Percentiles rank a stretch among this genome's conserved stretches.
Evolutionary conservation across 64 coral and sea anemone species (phyloP).

Genomic region (Acropora yongei): DNA sequence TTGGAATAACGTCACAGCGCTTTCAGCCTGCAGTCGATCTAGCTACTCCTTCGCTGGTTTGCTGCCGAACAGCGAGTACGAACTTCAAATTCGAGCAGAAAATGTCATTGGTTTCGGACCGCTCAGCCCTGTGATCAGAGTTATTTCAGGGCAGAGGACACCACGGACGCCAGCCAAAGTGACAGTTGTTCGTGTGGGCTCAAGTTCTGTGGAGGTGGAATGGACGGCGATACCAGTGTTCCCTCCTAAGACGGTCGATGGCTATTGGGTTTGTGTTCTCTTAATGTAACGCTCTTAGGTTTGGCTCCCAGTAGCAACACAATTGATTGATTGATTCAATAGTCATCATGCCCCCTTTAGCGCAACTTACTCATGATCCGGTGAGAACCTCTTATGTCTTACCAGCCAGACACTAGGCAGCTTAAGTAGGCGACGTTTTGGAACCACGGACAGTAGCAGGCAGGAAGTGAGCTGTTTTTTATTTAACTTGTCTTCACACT

Average conservation of each 20-base stretch:
- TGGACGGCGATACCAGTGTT: not conserved
- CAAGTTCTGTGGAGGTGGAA: not conserved
- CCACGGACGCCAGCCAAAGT: not conserved
- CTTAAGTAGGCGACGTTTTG: no score
- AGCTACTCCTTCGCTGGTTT: rapidly evolving
- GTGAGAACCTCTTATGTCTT: no score
- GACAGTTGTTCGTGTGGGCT: not conserved
- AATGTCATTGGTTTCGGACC: constrained; percentile 29
- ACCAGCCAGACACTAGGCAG: no score
- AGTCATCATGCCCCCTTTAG: no score
- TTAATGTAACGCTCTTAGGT: no score
- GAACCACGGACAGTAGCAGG: no score
- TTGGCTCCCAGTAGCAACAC: no score
- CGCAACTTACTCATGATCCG: no score
- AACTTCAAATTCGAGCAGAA: constrained; percentile 8
- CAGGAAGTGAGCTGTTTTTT: no score
- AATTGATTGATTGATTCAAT: no score
- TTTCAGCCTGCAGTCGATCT: not conserved
- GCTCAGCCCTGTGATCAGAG: not conserved
- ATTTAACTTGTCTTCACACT: no score
- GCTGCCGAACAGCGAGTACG: not conserved
- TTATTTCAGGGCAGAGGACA: constrained; percentile 15
- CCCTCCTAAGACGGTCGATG: constrained; percentile 9
- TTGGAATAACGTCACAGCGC: no score
- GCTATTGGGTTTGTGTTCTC: not conserved